Base-by-base conservation (phyloP, 2,797 vertebrate species). In the Channa striata region DNA sequence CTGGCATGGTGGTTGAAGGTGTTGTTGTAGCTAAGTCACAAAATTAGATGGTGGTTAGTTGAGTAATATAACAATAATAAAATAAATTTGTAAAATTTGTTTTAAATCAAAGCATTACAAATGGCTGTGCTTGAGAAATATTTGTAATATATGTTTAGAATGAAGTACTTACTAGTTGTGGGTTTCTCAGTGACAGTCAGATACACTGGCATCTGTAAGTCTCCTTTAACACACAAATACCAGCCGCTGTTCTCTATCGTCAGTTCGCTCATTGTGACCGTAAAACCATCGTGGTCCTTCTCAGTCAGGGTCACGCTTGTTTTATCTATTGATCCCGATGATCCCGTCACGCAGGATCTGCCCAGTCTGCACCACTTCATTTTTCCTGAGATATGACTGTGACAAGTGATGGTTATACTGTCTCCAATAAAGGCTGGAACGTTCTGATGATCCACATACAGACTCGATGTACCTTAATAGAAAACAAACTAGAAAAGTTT, bases 171-270 rank as follows among this genome's bases (percentile, higher is more conserved):
- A 84, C 43, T 13, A 1, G 48, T 63, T 2, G 13, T 59, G 1
- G 40, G 43, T 59, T 25, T 47, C 5, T 56, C 33, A 12, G 6
- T 42, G 21, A 85, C 34, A 34, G 0, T 67, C 10, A 88, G 2
- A 64, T 85, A 4, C 6, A 88, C 74, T 14, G 87, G 86, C 72
- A 91, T 85, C 75, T 88, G 78, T 3, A 68, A 8, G 23, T 56
- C n/a, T 72, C 59, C 74, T 5, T 14, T 39, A 2, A 0, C 11
- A 68, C 81, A 87, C 3, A 2, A 65, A 40, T 90, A 89, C 89
- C 88, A 90, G 10, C 85, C 81, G 2, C 73, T 76, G 76, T 40
- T 74, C 36, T 70, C 0, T 0, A 0, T 39, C 2, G 0, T 77
- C 63, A 88, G 59, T 36, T 0, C 51, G 14, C 17, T 83, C 77